A percentile compares a stretch with the other conserved stretches of the same genome.
Evolutionary conservation across 2,888 invertebrate species (phyloP).

Genomic region (Nymphalis c-album): DNA sequence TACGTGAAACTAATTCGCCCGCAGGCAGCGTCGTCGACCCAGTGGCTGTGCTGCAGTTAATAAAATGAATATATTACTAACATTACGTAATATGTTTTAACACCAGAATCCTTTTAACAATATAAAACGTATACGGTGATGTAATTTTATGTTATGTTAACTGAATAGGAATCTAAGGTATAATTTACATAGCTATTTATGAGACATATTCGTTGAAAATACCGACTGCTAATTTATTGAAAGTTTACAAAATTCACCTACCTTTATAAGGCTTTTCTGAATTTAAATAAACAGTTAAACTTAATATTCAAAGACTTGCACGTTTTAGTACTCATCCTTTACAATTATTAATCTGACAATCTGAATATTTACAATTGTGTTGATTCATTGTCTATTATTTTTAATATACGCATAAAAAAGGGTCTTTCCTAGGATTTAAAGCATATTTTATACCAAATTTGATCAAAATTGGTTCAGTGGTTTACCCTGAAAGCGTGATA

Average conservation of each 20-base stretch:
- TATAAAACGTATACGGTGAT: conserved; percentile 4
- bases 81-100: conserved; percentile 8
- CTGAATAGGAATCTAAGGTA: background rate
- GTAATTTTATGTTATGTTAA: conserved; percentile 1
- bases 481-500: too few species aligned
- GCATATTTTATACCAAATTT: too few species aligned
- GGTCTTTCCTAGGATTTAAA: too few species aligned
- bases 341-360: too few species aligned
- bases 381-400: too few species aligned
- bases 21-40: conserved; percentile 26
- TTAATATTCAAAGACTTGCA: too few species aligned
- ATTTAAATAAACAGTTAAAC: too few species aligned
- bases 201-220: background rate
- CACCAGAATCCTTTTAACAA: conserved; percentile 13
- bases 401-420: too few species aligned
- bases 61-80: conserved; percentile 18
- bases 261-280: too few species aligned
- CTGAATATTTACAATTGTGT: too few species aligned
- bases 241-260: background rate
- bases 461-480: too few species aligned
- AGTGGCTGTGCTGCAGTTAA: conserved; percentile 23
- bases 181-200: background rate
- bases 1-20: conserved; percentile 32
- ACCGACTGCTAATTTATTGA: conserved; percentile 2
- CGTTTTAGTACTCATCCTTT: too few species aligned